phyloP scores from a whole-genome alignment of 2,797 vertebrate genomes.

The Sphaeramia orbicularis region DNA sequence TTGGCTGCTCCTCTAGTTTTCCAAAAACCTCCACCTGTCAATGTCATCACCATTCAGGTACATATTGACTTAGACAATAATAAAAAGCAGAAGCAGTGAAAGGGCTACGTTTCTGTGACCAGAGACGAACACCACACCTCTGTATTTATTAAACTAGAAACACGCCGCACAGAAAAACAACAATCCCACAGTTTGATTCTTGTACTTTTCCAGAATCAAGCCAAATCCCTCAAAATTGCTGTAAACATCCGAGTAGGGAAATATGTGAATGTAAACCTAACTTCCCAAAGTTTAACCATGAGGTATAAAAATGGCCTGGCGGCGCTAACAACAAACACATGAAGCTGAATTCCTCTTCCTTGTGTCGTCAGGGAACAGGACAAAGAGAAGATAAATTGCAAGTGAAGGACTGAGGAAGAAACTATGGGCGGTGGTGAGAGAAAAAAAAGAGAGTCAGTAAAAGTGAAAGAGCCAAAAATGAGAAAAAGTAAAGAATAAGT shows the following conservation, averaged over 20 bases:
- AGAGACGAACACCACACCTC: neutral
- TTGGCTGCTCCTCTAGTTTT: neutral
- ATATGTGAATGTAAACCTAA: conserved; percentile 58
- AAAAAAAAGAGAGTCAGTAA: neutral
- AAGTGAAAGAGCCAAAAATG: conserved; percentile 4
- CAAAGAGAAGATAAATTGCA: conserved; percentile 40
- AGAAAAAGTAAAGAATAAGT: neutral
- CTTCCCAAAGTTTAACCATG: conserved; percentile 47
- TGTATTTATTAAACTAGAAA: conserved; percentile 11
- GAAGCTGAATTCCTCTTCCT: conserved; percentile 47
- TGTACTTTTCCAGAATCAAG: neutral
- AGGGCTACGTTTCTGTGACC: conserved; percentile 2
- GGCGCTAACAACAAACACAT: conserved; percentile 78
- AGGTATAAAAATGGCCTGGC: conserved; percentile 55
- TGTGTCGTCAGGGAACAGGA: conserved; percentile 36
- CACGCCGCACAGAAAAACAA: conserved; percentile 23
- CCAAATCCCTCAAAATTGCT: conserved; percentile 14
- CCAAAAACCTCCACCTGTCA: conserved; percentile 3
- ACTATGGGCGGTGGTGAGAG: neutral
- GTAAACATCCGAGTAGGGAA: conserved; percentile 73
- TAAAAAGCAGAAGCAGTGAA: conserved; percentile 4
- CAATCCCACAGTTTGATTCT: conserved; percentile 11
- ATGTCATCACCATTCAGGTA: neutral
- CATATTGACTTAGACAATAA: neutral
- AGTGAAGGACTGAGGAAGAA: conserved; percentile 11